A percentile compares a stretch with the other conserved stretches of the same genome.
These are phyloP conservation scores for Euzetes globulus DNA, from an alignment of 2,888 invertebrate genomes.

Conservation along the genomic window DNA sequence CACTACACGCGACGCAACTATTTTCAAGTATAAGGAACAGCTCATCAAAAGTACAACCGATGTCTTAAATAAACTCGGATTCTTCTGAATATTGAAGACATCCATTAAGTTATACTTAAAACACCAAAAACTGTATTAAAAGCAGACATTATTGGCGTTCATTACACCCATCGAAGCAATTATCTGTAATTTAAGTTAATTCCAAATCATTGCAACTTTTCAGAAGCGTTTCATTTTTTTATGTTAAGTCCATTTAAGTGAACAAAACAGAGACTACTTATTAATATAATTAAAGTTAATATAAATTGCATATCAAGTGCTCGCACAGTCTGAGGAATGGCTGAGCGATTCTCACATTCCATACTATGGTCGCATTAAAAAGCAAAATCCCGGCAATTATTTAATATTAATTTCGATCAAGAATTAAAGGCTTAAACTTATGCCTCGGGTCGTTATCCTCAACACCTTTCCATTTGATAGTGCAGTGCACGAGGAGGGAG, in stretches of 20 bases:
- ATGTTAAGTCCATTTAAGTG: not conserved
- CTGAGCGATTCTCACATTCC: not conserved
- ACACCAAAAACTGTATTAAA: no score
- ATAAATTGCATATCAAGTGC: not conserved
- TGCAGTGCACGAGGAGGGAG: not conserved
- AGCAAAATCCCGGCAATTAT: not conserved
- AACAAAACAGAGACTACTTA: not conserved
- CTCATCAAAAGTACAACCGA: constrained; percentile 62
- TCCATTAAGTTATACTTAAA: no score
- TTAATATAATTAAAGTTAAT: not conserved
- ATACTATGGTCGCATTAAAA: not conserved
- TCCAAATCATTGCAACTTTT: not conserved
- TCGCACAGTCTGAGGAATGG: not conserved
- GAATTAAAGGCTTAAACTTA: not conserved
- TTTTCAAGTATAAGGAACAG: constrained; percentile 77
- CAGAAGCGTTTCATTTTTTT: not conserved
- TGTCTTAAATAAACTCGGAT: constrained; percentile 64
- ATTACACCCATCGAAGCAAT: not conserved
- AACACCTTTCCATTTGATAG: not conserved
- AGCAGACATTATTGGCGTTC: no score
- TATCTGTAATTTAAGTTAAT: not conserved
- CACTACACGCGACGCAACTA: constrained; percentile 71
- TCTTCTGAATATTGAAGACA: constrained; percentile 46
- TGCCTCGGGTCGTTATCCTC: constrained; percentile 23
- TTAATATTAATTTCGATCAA: constrained; percentile 2